Base-by-base conservation (phyloP, 2,113 vertebrate species). In the Callospermophilus lateralis region DNA sequence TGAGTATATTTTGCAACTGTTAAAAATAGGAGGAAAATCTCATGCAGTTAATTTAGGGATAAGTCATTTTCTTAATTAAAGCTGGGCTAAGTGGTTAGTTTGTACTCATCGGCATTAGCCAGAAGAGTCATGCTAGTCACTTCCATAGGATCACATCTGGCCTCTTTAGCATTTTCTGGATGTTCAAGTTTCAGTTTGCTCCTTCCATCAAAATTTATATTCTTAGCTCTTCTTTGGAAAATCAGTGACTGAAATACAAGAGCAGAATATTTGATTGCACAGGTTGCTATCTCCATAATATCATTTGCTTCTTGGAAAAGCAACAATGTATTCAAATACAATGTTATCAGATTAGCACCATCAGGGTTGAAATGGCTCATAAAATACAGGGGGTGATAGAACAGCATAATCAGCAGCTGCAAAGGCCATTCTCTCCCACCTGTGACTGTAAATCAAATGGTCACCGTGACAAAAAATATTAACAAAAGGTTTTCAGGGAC, bases 301-400 rank as follows among this genome's bases (percentile, higher is more conserved):
- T 30, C 42, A 77, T 76, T n/a, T 6, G 90, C 6, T 84, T 91
- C 42, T 84, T 55, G 73, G 86, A 85, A 90, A 94, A 96, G 73
- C 4, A 7, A 51, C 53, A 92, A 39, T 53, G 94, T 93, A 89
- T 94, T 97, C 32, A 76, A 92, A 95, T 96, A 95, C 70, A 93
- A 42, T 79, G 85, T 78, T 97, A 92, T 94, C 91, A 80, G 89
- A 96, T 98, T 87, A 96, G 42, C 78, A 89, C 97, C 96, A 94
- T 90, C 89, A 70, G 84, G 91, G 73, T 73, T 94, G 96, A 79
- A 97, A 97, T 0, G 12, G 90, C 83, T 97, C 61, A 48, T 94
- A 73, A 97, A 97, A 85, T 76, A 77, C 68, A 92, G 70, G 61
- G 85, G 79, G 67, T 81, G 48, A 94, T 3, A 93, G 53, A 89